Evolutionary conservation across 2,888 invertebrate genomes (phyloP), one percentile per base, ranked within the genome.

Genomic region (Penaeus monodon): DNA sequence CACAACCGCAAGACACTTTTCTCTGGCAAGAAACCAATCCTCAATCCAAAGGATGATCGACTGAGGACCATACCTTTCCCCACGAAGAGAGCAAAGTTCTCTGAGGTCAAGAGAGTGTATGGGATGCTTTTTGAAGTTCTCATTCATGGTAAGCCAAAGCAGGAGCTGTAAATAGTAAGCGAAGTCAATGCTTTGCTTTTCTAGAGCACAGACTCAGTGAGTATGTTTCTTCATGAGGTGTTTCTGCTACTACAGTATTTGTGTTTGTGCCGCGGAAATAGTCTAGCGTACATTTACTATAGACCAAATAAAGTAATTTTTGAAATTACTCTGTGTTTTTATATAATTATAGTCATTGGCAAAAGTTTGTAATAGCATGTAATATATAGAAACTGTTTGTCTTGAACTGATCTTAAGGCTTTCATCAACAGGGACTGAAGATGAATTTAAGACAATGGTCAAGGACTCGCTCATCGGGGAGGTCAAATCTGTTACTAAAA

Each of bases 71-170:
- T 97, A 90, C 97, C 97, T 0, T 97, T 97, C 92, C 95, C 96
- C 0, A 97, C 97, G 0, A 93, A 95, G 90, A 94, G 96, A 90
- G 96, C 97, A 0, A 96, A 96, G 0, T 96, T 95, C 91, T 95
- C 94, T 82, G 97, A 97, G 93, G 94, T 96, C 1, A 94, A 95
- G 91, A 93, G 97, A 89, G 95, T 96, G 0, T 95, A 96, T 90
- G 94, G 94, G 81, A 93, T 95, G 77, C 93, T 97, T 14, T 94
- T 95, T 20, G 94, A 94, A 82, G 92, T 95, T 74, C 94, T 95
- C 91, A 93, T 96, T 65, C 95, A 96, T 92, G 95, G 96, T 95
- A 92, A 92, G 93, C 57, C 17, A 17, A 57, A 20, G 57, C 57
- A 57, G 14, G 57, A 20, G 57, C 17, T 12, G 17, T 20, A 17